A percentile compares a stretch with the other conserved stretches of the same genome.
Conservation (phyloP, 2,113 vertebrate species). For the Geococcyx californianus region DNA sequence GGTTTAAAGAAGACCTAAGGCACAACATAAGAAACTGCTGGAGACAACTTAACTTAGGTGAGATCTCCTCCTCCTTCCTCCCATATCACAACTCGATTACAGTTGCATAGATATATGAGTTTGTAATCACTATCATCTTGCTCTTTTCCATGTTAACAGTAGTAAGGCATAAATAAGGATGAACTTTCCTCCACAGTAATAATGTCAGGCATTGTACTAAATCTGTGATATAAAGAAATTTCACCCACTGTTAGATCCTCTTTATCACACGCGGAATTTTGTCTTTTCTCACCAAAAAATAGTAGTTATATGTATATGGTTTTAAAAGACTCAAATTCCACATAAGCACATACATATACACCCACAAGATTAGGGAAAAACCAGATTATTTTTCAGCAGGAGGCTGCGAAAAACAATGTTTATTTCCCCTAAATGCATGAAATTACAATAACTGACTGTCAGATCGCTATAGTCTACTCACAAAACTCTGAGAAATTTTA, state of each 20-base stretch:
- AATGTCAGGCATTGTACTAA: slow-evolving; percentile 6
- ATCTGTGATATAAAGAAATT: background rate
- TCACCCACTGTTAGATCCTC: background rate
- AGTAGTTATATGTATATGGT: background rate
- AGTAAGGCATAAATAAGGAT: slow-evolving; percentile 13
- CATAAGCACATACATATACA: background rate
- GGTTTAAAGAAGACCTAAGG: background rate
- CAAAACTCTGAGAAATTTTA: slow-evolving; percentile 43
- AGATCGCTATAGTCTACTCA: slow-evolving; percentile 16
- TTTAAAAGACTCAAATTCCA: slow-evolving; percentile 15
- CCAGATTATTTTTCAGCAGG: slow-evolving; percentile 54
- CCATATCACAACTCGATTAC: background rate
- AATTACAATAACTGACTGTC: slow-evolving; percentile 64
- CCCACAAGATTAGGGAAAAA: slow-evolving; percentile 32
- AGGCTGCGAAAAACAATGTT: slow-evolving; percentile 34
- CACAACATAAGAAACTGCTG: background rate
- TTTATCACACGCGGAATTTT: background rate
- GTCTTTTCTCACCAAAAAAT: background rate
- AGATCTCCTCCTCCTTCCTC: background rate
- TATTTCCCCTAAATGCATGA: slow-evolving; percentile 35
- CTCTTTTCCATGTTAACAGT: slow-evolving; percentile 19
- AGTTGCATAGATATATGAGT: background rate
- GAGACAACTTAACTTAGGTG: background rate
- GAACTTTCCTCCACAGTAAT: background rate
- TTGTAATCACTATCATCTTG: slow-evolving; percentile 12